Conservation (phyloP, 1,140 invertebrate genomes). For the Drosophila cardini region DNA sequence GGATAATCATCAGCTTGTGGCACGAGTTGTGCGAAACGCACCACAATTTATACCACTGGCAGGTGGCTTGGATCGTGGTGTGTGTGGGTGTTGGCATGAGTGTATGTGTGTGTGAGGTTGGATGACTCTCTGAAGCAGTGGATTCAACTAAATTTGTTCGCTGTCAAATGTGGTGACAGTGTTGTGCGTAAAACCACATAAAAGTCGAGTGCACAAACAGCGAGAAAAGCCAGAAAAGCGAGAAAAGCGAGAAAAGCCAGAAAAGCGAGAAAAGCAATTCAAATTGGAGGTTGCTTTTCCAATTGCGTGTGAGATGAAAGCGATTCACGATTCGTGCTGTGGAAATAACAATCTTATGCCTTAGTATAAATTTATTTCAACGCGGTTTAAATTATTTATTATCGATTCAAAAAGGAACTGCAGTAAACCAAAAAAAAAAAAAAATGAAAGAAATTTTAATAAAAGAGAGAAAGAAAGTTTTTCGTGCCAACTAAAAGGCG, state of each 20-base stretch:
- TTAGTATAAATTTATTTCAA: not conserved
- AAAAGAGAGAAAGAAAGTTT: not conserved
- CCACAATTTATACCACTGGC: slow-evolving; percentile 9
- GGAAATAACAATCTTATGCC: slow-evolving; percentile 8
- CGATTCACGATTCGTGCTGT: slow-evolving; percentile 1
- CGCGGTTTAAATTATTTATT: slow-evolving; percentile 4
- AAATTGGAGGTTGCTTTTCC: slow-evolving; percentile 4
- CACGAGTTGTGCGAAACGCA: not conserved
- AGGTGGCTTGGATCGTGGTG: not conserved
- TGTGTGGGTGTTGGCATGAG: not conserved
- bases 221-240: too few relatives aligned
- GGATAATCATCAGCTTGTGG: slow-evolving; percentile 64
- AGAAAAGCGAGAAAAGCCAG: slow-evolving; percentile 13
- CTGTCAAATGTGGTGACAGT: slow-evolving; percentile 14
- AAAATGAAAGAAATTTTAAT: too few relatives aligned
- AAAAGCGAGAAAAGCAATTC: slow-evolving; percentile 19
- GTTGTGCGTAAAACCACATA: slow-evolving; percentile 25
- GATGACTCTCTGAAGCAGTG: not conserved
- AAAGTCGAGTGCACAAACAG: slow-evolving; percentile 23
- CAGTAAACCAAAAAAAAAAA: not conserved
- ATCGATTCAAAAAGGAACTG: not conserved
- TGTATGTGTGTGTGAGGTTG: not conserved
- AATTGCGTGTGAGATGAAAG: not conserved
- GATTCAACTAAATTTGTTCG: slow-evolving; percentile 24
- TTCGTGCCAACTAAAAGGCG: slow-evolving; percentile 50